These are phyloP conservation scores for Eueides isabella DNA, from an alignment of 1,140 invertebrate genomes.

Conservation along the genomic window DNA sequence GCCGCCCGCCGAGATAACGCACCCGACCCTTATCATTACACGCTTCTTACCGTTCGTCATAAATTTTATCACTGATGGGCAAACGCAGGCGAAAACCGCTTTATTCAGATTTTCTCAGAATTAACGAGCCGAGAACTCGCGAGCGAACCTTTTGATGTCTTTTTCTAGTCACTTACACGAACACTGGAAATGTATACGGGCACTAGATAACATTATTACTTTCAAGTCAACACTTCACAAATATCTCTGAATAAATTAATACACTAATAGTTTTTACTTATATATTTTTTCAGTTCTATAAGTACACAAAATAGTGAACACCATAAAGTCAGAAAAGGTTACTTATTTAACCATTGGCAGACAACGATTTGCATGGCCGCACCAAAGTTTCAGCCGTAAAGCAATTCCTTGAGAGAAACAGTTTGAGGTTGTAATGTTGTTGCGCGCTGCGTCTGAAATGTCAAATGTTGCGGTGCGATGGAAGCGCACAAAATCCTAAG, in stretches of 20 bases:
- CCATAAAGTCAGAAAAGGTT: constrained; percentile 28
- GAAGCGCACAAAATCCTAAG: constrained; percentile 30
- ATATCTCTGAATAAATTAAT: constrained; percentile 25
- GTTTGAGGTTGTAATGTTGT: constrained; percentile 69
- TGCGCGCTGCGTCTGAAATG: constrained; percentile 65
- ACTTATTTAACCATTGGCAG: constrained; percentile 21
- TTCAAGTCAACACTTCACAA: constrained; percentile 36
- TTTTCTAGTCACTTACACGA: constrained; percentile 72
- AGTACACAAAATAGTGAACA: constrained; percentile 32
- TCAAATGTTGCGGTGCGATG: constrained; percentile 61
- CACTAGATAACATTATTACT: constrained; percentile 54
- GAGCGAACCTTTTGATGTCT: constrained; percentile 61
- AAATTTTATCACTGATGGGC: constrained; percentile 80
- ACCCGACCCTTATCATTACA: constrained; percentile 73
- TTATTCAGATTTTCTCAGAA: constrained; percentile 65
- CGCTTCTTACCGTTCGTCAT: constrained; percentile 79
- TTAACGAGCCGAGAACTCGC: constrained; percentile 76
- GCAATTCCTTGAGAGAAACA: constrained; percentile 66
- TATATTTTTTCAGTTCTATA: constrained; percentile 13
- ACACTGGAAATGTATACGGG: constrained; percentile 53
- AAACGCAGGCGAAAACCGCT: constrained; percentile 65
- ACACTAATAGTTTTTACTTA: not conserved
- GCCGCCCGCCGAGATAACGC: constrained; percentile 63
- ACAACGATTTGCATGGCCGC: constrained; percentile 53
- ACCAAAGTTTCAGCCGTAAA: constrained; percentile 52